Evolutionary conservation across 2,797 vertebrate genomes (phyloP), one percentile per base, ranked within the genome.

Genomic region (Caiman crocodilus): DNA sequence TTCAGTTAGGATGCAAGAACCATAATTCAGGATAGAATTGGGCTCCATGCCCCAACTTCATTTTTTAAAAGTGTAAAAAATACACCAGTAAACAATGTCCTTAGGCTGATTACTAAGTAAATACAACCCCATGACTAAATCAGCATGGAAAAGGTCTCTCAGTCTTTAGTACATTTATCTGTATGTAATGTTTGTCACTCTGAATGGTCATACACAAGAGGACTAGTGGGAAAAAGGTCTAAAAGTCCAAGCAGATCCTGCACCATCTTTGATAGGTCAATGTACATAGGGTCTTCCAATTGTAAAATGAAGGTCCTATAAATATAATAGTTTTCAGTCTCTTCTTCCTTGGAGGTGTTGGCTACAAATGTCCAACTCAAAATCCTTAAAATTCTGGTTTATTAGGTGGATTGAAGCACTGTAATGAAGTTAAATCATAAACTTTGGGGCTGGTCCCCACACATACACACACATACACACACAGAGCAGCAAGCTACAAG

Each of bases 221-320:
- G 5, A 71, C 67, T 1, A 21, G 82, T 88, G 88, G 30, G 63
- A 78, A 57, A 57, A 76, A 87, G 64, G 78, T 87, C 76, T 76
- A 60, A 96, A 92, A 94, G 64, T 23, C 35, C 63, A 21, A 82
- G 69, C 77, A 79, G 96, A 60, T 89, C 90, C 71, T 64, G 4
- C 76, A 60, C 79, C 14, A 71, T 23, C 30, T 6, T 71, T 13
- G 21, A 35, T 6, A 35, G 30, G 12, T 35, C 21, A 23, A 42
- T 21, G 42, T 50, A 50, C 9, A 50, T 50, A 50, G 42, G 42
- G 42, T n/a, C 63, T 81, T 90, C 87, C 81, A 80, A 23, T 11
- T 50, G 42, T 50, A 50, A 50, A 50, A 50, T 50, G 42, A 50
- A 10, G 6, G 42, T 50, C 42, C 42, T 50, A 50, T 50, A 50